These are phyloP conservation scores for Mionectes macconnelli DNA, from an alignment of 2,113 vertebrate species.

Conservation along the genomic window DNA sequence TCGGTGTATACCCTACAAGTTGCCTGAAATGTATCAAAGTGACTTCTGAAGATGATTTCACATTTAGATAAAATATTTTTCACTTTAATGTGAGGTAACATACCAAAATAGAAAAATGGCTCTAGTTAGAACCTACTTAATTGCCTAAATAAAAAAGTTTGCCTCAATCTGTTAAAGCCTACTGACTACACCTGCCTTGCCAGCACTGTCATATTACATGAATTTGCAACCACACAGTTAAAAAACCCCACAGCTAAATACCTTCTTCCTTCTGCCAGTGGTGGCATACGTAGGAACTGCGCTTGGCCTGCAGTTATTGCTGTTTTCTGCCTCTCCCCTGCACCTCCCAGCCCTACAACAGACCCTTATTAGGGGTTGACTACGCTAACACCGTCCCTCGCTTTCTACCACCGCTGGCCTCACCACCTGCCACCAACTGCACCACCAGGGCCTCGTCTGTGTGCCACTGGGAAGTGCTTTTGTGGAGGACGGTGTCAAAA, in stretches of 20 bases:
- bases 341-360: accelerated
- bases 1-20: background rate
- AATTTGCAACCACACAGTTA: background rate
- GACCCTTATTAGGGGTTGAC: accelerated
- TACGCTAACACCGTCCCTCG: background rate
- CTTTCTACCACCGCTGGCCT: background rate
- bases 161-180: background rate
- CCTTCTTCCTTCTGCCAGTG: background rate
- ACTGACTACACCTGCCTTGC: background rate
- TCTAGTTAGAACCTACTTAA: background rate
- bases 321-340: background rate
- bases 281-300: background rate
- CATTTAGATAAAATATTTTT: background rate
- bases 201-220: background rate
- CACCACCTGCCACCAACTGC: background rate
- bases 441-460: background rate
- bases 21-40: background rate
- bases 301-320: background rate
- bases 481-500: background rate
- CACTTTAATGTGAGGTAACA: background rate
- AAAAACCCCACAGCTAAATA: background rate
- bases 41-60: background rate
- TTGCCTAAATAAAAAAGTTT: background rate
- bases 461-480: background rate
- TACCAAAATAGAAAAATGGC: background rate